Evolutionary conservation across 2,888 invertebrate species (phyloP), one percentile per base, ranked within the genome.

Genomic region (Drosophila tripunctata): DNA sequence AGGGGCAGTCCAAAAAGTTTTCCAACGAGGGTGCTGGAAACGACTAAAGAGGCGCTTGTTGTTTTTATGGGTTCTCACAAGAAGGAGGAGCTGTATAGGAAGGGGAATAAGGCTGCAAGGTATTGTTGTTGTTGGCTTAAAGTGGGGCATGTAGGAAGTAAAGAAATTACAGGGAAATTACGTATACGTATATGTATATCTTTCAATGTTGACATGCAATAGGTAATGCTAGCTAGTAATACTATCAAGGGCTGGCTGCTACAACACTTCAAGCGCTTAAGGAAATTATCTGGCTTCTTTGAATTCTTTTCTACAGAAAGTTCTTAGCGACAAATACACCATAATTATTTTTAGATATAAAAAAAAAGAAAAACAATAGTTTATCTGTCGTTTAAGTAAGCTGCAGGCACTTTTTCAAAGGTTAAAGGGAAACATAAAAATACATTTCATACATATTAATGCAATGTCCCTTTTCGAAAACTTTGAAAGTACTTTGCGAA

Each of bases 31-130:
- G 45, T 45, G 68, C 21, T 54, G 51, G 5, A 35, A 56, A 67
- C 61, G 55, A 50, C 38, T 48, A 30, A 48, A 22, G 48, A 40
- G 50, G 31, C 75, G 65, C 75, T 73, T 73, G 71, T 75, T 75
- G 73, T 66, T 75, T 71, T 73, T 73, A 75, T 70, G 75, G 58
- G 47, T 55, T 70, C 50, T 41, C 31, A 36, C 6, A 2, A 15
- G 1, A 15, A 7, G 33, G 7, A n/a, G 35, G 6, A 19, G 17
- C 14, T 1, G n/a, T 31, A 12, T 7, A 8, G 1, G 10, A 19
- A n/a, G n/a, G n/a, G n/a, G n/a, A n/a, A n/a, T n/a, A n/a, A 8
- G 40, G 14, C 15, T 24, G 22, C 3, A 35, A 24, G n/a, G n/a
- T n/a, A n/a, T n/a, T n/a, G n/a, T n/a, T 22, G 12, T 30, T 54